These are phyloP conservation scores for Procambarus clarkii DNA, from an alignment of 1,140 invertebrate species.

Conservation along the genomic window DNA sequence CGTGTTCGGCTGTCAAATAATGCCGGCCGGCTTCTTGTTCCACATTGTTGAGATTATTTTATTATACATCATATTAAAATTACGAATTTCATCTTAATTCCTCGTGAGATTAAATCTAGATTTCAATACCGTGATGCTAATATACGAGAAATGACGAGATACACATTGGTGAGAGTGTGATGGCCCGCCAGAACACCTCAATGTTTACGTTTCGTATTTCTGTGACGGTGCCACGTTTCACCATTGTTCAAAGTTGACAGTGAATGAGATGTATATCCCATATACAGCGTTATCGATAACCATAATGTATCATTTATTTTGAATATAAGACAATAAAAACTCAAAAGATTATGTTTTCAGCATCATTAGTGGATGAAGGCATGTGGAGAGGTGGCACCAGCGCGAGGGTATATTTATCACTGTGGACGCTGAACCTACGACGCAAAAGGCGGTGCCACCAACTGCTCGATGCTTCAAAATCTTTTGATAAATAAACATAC, in stretches of 20 bases:
- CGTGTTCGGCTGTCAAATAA: conserved; percentile 53
- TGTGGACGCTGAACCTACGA: conserved; percentile 50
- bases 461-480: background rate
- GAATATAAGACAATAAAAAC: too few species aligned
- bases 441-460: conserved; percentile 52
- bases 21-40: conserved; percentile 53
- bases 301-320: too few species aligned
- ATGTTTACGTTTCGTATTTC: conserved; percentile 63
- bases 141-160: background rate
- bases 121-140: background rate
- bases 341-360: too few species aligned
- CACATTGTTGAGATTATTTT: background rate
- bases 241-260: background rate
- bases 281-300: too few species aligned
- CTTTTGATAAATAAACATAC: background rate
- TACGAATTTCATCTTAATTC: background rate
- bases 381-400: background rate
- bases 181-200: conserved; percentile 27
- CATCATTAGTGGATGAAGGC: too few species aligned
- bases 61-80: background rate
- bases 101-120: background rate
- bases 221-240: conserved; percentile 44
- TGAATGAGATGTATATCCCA: background rate
- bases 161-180: background rate
- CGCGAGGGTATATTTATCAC: conserved; percentile 46